Evolutionary conservation across 2,113 vertebrate species (phyloP), one percentile per base, ranked within the genome.

Genomic region (Phalacrocorax aristotelis): DNA sequence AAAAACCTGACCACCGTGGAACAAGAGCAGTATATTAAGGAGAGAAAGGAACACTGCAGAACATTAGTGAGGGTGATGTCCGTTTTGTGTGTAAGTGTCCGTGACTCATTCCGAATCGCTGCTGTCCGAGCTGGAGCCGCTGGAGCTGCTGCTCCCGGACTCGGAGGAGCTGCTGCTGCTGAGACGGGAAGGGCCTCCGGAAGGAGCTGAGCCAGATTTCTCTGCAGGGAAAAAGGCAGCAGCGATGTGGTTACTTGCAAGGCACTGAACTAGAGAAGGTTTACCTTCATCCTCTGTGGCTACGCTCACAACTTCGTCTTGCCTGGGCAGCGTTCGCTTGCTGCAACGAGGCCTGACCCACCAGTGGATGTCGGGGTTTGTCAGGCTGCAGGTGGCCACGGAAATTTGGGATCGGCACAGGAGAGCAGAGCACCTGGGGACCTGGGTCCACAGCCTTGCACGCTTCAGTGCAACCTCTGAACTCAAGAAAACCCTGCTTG

Each of bases 101-200:
- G 1, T 20, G 8, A 51, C 40, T 97, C 96, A 98, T 94, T 98
- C 97, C 1, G 98, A 99, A 95, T 99, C 99, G 26, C 98, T 99
- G 98, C 98, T 99, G 98, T 99, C 99, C 0, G 99, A 99, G 87
- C 98, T 99, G 92, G 99, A 99, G 5, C 98, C 99, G 2, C 98
- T 98, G 78, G 98, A 99, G 91, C 98, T 99, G 98, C 98, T 99
- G 98, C 98, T 98, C 11, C 98, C 98, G 0, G 99, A 99, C 75
- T 99, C 99, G 0, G 99, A 99, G 60, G 99, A 99, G 70, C 98
- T 98, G 98, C 98, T 99, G 97, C 98, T 97, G 88, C 98, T 98
- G 72, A 98, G 98, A 42, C 98, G 97, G 17, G 99, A 98, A 3
- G 98, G 97, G 27, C 99, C 99, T 14, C 99, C 99, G 1, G 98